Conservation (phyloP, 2,797 vertebrate genomes). For the Chromis chromis region DNA sequence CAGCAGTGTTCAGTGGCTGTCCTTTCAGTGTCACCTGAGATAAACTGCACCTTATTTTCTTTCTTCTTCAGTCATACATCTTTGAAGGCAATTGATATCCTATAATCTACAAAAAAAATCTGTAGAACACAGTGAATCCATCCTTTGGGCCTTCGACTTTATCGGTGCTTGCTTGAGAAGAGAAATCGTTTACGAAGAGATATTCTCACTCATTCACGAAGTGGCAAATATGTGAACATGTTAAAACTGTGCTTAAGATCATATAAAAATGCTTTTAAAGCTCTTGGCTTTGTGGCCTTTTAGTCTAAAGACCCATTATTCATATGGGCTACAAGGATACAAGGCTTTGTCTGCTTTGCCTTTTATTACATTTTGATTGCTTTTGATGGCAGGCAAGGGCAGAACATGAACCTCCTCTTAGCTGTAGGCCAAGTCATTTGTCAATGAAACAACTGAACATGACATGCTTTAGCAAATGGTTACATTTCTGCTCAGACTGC, state of each 20-base stretch:
- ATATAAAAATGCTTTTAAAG: constrained; percentile 45
- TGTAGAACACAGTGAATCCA: constrained; percentile 22
- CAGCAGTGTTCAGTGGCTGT: constrained; percentile 32
- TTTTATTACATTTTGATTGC: constrained; percentile 60
- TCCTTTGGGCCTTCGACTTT: constrained; percentile 2
- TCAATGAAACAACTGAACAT: constrained; percentile 55
- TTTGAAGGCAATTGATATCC: constrained; percentile 55
- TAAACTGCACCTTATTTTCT: constrained; percentile 30
- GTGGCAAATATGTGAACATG: background rate
- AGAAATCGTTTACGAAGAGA: background rate
- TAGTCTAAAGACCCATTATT: constrained; percentile 41
- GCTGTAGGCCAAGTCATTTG: constrained; percentile 53
- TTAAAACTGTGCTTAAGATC: constrained; percentile 23
- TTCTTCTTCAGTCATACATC: constrained; percentile 20
- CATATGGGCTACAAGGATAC: constrained; percentile 35
- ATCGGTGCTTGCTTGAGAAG: background rate
- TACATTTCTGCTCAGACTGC: constrained; percentile 23
- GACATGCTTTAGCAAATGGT: constrained; percentile 44
- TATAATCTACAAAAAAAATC: constrained; percentile 41
- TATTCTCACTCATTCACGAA: constrained; percentile 4
- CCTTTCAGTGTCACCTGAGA: constrained; percentile 50
- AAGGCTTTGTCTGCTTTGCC: constrained; percentile 50
- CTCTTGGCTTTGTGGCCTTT: constrained; percentile 46
- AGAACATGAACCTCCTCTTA: constrained; percentile 36
- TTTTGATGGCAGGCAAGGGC: constrained; percentile 49